phyloP scores from a whole-genome alignment of 2,113 vertebrate species.

The Chloropsis cyanopogon region DNA sequence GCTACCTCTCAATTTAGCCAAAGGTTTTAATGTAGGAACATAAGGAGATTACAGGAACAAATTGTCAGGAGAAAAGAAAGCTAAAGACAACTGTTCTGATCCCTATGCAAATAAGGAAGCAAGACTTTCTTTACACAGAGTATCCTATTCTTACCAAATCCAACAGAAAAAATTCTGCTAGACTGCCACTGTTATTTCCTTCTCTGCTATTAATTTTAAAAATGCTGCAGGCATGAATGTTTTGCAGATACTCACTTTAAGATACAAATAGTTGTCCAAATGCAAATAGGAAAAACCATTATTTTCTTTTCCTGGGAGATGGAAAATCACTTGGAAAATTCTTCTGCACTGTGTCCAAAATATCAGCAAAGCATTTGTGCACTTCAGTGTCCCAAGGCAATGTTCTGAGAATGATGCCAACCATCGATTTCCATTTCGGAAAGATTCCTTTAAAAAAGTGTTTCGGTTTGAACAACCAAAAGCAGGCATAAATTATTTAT shows the following conservation, averaged over 20 bases:
- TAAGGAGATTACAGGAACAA: not conserved
- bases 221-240: not conserved
- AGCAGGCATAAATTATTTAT: not conserved
- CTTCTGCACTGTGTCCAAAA: not conserved
- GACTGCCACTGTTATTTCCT: not conserved
- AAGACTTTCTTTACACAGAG: not conserved
- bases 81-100: not conserved
- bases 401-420: not conserved
- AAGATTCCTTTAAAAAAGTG: not conserved
- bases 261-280: not conserved
- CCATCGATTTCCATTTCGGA: not conserved
- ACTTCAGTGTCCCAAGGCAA: not conserved
- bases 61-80: not conserved
- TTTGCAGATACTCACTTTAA: not conserved
- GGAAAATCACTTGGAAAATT: conserved; percentile 1
- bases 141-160: not conserved
- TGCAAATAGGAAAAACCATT: not conserved
- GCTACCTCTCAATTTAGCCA: not conserved
- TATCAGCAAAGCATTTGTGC: not conserved
- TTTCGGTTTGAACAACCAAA: not conserved
- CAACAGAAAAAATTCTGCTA: not conserved
- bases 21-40: not conserved
- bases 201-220: not conserved
- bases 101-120: not conserved
- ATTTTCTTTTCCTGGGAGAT: not conserved